phyloP scores from a whole-genome alignment of 2,113 vertebrate species.

The Peromyscus maniculatus region DNA sequence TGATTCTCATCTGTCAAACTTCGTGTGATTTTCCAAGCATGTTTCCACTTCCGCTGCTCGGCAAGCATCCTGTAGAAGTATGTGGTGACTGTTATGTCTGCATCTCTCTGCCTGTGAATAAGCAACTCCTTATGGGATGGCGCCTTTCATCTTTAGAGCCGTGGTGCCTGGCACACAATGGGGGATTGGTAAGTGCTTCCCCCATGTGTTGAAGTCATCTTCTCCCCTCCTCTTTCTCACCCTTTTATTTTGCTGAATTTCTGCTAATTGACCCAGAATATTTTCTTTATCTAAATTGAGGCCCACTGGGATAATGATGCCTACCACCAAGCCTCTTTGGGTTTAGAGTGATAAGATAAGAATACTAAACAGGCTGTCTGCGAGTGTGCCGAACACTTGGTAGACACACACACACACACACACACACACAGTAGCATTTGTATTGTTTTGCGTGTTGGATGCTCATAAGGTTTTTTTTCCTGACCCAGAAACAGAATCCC shows the following conservation, averaged over 20 bases:
- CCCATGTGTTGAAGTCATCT: background rate
- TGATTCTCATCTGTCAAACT: background rate
- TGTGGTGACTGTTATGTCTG: background rate
- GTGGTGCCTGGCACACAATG: background rate
- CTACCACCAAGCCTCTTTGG: conserved; percentile 16
- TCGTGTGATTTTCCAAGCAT: background rate
- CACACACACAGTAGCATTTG: background rate
- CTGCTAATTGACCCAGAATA: conserved; percentile 60
- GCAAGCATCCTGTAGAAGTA: background rate
- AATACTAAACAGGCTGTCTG: conserved; percentile 38
- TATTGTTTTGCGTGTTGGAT: conserved; percentile 45
- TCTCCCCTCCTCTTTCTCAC: conserved; percentile 34
- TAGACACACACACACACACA: background rate
- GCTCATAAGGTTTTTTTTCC: background rate
- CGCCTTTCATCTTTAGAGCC: conserved; percentile 42
- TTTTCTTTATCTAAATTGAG: conserved; percentile 40
- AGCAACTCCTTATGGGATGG: background rate
- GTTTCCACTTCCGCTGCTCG: background rate
- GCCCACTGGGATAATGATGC: conserved; percentile 59
- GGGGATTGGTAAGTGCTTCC: background rate
- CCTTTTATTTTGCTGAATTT: conserved; percentile 47
- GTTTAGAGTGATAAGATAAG: conserved; percentile 48
- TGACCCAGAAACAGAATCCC: conserved; percentile 6
- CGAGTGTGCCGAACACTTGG: background rate
- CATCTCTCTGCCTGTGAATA: background rate